Conservation (phyloP, 1,140 invertebrate species). For the Bombus waltoni region DNA sequence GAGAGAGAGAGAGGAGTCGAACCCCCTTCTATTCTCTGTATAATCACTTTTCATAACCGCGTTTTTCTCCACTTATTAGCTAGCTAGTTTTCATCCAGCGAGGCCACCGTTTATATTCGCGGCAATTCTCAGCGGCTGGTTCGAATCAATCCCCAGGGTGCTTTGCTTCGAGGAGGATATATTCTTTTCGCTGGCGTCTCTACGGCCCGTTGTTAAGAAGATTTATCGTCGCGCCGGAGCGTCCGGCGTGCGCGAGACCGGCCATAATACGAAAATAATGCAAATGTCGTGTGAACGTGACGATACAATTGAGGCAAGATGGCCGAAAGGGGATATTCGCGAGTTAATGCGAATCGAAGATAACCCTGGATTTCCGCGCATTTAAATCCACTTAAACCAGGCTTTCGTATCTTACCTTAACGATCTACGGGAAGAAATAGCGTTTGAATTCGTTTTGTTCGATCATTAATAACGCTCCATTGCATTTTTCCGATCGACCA, state of each 20-base stretch:
- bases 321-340: background rate
- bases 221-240: slow-evolving; percentile 21
- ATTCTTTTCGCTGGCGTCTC: slow-evolving; percentile 16
- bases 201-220: slow-evolving; percentile 37
- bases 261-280: slow-evolving; percentile 49
- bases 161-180: slow-evolving; percentile 26
- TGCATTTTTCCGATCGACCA: background rate
- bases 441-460: background rate
- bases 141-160: slow-evolving; percentile 33
- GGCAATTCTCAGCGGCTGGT: slow-evolving; percentile 10
- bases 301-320: slow-evolving; percentile 5
- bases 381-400: background rate
- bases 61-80: slow-evolving; percentile 33
- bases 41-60: slow-evolving; percentile 58
- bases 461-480: background rate
- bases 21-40: slow-evolving; percentile 45
- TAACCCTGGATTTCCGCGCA: background rate
- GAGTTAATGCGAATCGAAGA: background rate
- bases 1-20: background rate
- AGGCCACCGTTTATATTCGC: background rate
- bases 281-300: slow-evolving; percentile 26
- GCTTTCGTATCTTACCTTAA: background rate
- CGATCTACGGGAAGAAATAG: background rate
- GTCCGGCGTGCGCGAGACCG: background rate
- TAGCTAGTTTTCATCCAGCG: background rate